Conservation (phyloP, 2,113 vertebrate species). For the Numida meleagris region DNA sequence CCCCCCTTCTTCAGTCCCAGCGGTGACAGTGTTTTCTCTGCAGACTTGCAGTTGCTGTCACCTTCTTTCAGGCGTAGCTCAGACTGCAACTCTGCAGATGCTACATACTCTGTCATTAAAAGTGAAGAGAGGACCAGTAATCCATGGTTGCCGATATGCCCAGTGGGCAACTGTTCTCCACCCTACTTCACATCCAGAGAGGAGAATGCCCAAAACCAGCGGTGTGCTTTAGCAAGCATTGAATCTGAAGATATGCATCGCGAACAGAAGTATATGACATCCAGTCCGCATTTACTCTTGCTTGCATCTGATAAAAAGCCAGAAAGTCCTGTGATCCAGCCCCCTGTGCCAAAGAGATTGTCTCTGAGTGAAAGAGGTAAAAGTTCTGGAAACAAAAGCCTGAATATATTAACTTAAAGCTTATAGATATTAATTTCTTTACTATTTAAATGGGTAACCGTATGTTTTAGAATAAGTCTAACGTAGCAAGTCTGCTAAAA, state of each 20-base stretch:
- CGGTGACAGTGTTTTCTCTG: not conserved
- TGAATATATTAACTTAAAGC: not conserved
- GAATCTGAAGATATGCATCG: not conserved
- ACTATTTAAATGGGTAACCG: not conserved
- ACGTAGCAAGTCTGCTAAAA: not conserved
- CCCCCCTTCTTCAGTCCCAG: not conserved
- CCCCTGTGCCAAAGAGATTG: conserved; percentile 77
- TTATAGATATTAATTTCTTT: not conserved
- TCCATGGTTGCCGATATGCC: not conserved
- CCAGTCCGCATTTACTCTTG: conserved; percentile 72
- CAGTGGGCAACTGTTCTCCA: conserved; percentile 60
- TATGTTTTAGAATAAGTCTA: not conserved
- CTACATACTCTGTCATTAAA: conserved; percentile 39
- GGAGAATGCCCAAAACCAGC: conserved; percentile 31
- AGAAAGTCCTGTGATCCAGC: conserved; percentile 41
- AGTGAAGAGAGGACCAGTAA: conserved; percentile 54
- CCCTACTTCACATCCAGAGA: conserved; percentile 29
- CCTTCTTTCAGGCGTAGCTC: not conserved
- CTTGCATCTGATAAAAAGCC: conserved; percentile 37
- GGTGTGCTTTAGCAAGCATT: not conserved
- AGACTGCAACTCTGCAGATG: not conserved
- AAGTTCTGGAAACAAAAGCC: not conserved
- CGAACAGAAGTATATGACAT: not conserved
- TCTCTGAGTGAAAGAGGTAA: conserved; percentile 79
- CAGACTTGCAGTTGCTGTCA: not conserved